Evolutionary conservation across 1,140 invertebrate species (phyloP).

Genomic region (Magallana angulata): DNA sequence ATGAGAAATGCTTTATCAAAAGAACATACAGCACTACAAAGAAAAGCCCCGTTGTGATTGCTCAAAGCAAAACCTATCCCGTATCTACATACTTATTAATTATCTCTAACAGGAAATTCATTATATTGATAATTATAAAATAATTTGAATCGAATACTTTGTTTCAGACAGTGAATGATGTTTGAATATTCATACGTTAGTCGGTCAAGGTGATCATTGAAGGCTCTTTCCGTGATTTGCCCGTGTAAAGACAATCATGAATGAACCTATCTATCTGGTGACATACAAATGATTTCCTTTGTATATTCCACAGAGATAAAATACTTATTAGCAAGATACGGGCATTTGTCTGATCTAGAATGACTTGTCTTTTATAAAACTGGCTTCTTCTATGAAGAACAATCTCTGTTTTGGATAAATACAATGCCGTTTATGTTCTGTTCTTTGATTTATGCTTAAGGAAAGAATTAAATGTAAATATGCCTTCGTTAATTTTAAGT

Average conservation of each 20-base stretch:
- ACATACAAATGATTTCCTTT: neutral
- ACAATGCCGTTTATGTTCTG: too few species aligned
- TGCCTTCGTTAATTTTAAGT: too few species aligned
- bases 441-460: too few species aligned
- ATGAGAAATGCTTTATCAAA: too few species aligned
- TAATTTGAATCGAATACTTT: neutral
- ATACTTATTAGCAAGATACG: neutral
- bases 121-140: neutral
- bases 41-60: too few species aligned
- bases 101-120: neutral
- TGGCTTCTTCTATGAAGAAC: too few species aligned
- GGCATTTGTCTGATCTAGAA: neutral
- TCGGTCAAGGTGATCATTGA: neutral
- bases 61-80: neutral
- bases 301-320: neutral
- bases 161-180: neutral
- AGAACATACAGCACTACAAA: too few species aligned
- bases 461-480: too few species aligned
- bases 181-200: neutral
- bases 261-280: neutral
- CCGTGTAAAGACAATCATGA: neutral
- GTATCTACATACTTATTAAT: neutral
- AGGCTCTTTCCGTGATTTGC: neutral
- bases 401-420: too few species aligned
- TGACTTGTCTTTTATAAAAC: neutral